A percentile compares a stretch with the other conserved stretches of the same genome.
Conservation (phyloP, 2,113 vertebrate genomes). For the Cyanoderma ruficeps region DNA sequence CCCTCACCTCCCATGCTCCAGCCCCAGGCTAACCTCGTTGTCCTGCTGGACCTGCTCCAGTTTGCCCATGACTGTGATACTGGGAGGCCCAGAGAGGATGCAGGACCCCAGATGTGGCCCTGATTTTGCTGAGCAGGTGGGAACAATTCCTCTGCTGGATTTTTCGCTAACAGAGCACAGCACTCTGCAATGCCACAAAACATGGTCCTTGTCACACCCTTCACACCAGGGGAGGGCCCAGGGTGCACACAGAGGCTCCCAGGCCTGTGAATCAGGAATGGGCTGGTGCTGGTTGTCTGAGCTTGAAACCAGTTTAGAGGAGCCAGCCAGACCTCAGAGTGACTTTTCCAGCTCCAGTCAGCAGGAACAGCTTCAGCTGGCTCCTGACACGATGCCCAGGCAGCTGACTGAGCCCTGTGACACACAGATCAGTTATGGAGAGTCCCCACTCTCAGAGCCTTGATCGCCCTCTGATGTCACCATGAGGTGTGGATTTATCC, state of each 20-base stretch:
- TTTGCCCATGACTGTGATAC: not conserved
- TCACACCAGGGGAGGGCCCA: not conserved
- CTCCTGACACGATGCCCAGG: fast-evolving
- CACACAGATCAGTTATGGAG: not conserved
- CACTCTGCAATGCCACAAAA: not conserved
- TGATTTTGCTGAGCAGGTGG: fast-evolving
- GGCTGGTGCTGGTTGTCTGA: not conserved
- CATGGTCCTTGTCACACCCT: not conserved
- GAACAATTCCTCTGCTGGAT: not conserved
- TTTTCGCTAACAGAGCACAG: not conserved
- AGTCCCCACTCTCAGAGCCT: not conserved
- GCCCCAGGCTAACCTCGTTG: not conserved
- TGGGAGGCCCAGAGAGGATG: not conserved
- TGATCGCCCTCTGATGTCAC: not conserved
- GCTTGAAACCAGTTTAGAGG: not conserved
- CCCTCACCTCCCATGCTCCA: not conserved
- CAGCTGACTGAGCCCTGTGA: not conserved
- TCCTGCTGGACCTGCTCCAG: not conserved
- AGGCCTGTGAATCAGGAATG: not conserved
- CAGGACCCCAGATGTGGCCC: not conserved
- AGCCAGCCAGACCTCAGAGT: not conserved
- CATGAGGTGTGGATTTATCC: not conserved
- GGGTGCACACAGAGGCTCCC: not conserved
- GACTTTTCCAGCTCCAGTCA: not conserved
- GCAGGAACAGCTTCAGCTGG: not conserved